Percentiles rank a stretch among this genome's conserved stretches.
These are phyloP conservation scores for Lucilia sericata DNA, from an alignment of 1,140 invertebrate species.

Conservation along the genomic window DNA sequence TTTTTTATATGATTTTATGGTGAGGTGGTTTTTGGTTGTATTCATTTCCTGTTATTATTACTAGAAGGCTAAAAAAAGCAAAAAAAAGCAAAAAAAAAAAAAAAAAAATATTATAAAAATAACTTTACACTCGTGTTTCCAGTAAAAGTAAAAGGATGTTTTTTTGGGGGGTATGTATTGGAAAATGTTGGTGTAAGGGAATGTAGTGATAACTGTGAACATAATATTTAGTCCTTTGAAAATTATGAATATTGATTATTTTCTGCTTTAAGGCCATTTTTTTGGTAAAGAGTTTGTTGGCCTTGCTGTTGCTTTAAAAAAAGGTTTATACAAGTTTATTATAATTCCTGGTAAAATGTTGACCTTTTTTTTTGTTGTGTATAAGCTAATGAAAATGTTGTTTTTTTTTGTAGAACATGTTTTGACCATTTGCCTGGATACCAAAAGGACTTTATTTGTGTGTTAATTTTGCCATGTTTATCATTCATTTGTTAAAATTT, in stretches of 20 bases:
- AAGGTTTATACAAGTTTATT: too few species aligned
- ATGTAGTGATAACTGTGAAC: neutral
- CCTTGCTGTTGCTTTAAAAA: neutral
- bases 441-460: neutral
- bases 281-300: neutral
- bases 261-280: neutral
- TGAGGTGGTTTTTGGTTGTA: neutral
- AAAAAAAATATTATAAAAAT: neutral
- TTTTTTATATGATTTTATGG: neutral
- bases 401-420: too few species aligned
- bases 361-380: too few species aligned
- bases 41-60: conserved; percentile 16
- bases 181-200: neutral
- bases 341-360: too few species aligned
- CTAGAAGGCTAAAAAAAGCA: neutral
- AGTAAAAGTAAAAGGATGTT: neutral
- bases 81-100: too few species aligned
- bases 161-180: too few species aligned
- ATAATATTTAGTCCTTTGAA: neutral
- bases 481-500: neutral
- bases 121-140: neutral
- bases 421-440: neutral
- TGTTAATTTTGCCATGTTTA: conserved; percentile 25
- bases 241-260: conserved; percentile 23
- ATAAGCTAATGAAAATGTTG: too few species aligned